Base-by-base conservation (phyloP, 2,888 invertebrate species). In the Microctonus hyperodae region DNA sequence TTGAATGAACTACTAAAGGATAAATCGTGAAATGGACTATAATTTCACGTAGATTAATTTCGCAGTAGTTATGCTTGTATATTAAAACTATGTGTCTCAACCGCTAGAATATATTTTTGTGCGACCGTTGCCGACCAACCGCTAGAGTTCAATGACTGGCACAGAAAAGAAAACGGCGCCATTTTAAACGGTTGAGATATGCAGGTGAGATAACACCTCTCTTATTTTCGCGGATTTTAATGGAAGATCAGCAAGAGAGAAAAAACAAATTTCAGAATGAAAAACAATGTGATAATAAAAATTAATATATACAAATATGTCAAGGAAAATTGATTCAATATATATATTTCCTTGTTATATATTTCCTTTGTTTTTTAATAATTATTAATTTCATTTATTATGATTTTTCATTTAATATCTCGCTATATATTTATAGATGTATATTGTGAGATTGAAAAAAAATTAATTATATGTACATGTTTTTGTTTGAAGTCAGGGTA, bases 101-200 rank as follows among this genome's bases (percentile, higher is more conserved):
- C 22, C 22, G 22, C 44, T 40, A 67, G 68, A 69, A 61, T 73
- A n/a, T n/a, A 73, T 76, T 76, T 76, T 75, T 57, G 73, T 71
- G 65, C 55, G 23, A 37, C 33, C 62, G 69, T 62, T 68, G 57
- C 62, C 69, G 69, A 67, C 73, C 70, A 70, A 67, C 72, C 67
- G 65, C 44, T 44, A 3, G 63, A 67, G 81, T 82, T 82, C 82
- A 81, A 79, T 79, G 82, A 81, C 82, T 82, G 82, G 76, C 81
- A 81, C 80, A 79, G 81, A 82, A 82, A 81, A 79, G 68, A 76
- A 75, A 79, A 74, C 75, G 74, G 73, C 75, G 78, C 77, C 78
- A 78, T 79, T 75, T 79, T 78, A 66, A 66, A 77, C 64, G 72
- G 35, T 62, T 68, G 74, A 75, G 77, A 78, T 75, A 75, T 73